Conservation (phyloP, 2,888 invertebrate species). For the Tetragnatha montana region DNA sequence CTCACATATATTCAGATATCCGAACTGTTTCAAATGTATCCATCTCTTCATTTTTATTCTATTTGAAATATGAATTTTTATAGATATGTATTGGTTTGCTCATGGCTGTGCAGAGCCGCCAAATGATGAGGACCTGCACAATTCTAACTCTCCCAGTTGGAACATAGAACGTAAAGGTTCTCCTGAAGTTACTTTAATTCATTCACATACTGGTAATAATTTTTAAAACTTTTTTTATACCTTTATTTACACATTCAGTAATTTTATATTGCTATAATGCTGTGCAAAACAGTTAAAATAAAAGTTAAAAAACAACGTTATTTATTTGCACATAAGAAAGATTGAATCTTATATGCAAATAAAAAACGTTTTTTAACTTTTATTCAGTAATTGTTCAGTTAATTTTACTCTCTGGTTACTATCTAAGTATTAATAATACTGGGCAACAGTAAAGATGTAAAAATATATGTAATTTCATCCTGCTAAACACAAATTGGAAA, state of each 20-base stretch:
- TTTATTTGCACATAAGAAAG: too few relatives aligned
- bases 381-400: too few relatives aligned
- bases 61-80: neutral
- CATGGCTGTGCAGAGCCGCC: conserved; percentile 64
- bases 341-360: too few relatives aligned
- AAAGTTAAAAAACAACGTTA: too few relatives aligned
- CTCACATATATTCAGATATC: too few relatives aligned
- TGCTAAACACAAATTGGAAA: too few relatives aligned
- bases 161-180: conserved; percentile 50
- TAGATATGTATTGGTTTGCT: conserved; percentile 71
- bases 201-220: neutral
- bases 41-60: neutral
- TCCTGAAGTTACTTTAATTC: conserved; percentile 9
- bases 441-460: too few relatives aligned
- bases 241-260: neutral
- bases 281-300: too few relatives aligned
- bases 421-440: too few relatives aligned
- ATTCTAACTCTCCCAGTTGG: conserved; percentile 50
- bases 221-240: neutral
- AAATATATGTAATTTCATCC: too few relatives aligned
- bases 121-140: conserved; percentile 47
- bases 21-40: neutral
- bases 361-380: neutral
- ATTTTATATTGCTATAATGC: neutral
- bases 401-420: too few relatives aligned